Base-by-base conservation (phyloP, 2,113 vertebrate species). In the Mobula birostris region DNA sequence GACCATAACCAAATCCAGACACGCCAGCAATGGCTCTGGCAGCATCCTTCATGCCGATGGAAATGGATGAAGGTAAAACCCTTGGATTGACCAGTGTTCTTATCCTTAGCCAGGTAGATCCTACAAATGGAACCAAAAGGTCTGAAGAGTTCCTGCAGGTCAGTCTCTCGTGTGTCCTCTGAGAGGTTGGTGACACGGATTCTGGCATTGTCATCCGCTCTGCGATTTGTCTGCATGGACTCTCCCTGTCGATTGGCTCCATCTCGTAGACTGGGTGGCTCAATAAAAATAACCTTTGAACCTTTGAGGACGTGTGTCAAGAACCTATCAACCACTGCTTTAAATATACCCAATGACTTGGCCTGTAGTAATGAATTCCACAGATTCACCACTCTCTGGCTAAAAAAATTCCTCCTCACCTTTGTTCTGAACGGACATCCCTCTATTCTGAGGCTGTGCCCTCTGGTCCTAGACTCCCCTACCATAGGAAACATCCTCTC, bases 31-130 rank as follows among this genome's bases (percentile, higher is more conserved):
- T 99, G 94, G 98, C 98, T 0, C 98, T 96, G 0, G 98, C 98
- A 0, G 99, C 99, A 0, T 99, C 99, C 99, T 96, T 99, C 99
- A 0, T 98, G 97, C 5, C 98, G 98, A 94, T 99, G 98, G 96
- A 99, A 99, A 95, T 98, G 99, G 96, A 99, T 99, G 94, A 99
- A 99, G 63, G 99, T 98, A 2, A 99, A 99, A 29, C 98, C 99
- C 98, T 99, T 99, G 68, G 98, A 99, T 95, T 99, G 99, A 36
- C 99, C 98, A 0, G 99, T 99, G 95, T 98, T 98, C 96, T 99
- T 99, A 96, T 99, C 98, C 96, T 99, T 99, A 68, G 98, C 98
- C 96, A 99, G 95, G 94, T 99, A 99, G 94, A 99, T 99, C 94
- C 99, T 97, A 0, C 98, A 99, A 95, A 99, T 99, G 95, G 98